Conservation (phyloP, 2,888 invertebrate genomes). For the Monoplex corrugatus region DNA sequence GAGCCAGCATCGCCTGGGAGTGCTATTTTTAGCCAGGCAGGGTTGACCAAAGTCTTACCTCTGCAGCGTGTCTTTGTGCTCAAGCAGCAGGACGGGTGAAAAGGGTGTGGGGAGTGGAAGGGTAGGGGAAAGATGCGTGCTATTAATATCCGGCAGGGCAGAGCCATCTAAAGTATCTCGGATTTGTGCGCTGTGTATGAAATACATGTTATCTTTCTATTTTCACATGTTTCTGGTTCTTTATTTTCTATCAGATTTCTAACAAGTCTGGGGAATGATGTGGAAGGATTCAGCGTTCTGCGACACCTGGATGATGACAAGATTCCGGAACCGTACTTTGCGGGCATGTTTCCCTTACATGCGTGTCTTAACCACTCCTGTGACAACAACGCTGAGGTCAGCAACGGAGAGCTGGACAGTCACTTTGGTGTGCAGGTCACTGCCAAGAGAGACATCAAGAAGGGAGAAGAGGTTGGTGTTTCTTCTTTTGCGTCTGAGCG, state of each 20-base stretch:
- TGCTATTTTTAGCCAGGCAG: no score
- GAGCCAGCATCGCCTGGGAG: no score
- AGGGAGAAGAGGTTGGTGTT: constrained; percentile 47
- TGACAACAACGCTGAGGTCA: constrained; percentile 74
- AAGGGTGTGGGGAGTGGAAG: no score
- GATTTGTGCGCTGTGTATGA: no score
- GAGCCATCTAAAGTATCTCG: no score
- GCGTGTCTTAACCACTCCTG: constrained; percentile 77
- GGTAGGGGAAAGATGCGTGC: no score
- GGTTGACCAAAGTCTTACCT: no score
- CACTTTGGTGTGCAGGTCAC: constrained; percentile 70
- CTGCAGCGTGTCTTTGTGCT: no score
- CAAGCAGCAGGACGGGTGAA: no score
- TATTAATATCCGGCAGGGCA: no score
- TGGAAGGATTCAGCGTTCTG: constrained; percentile 63
- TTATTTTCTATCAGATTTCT: constrained; percentile 44
- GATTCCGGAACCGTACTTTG: constrained; percentile 67
- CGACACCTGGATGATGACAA: constrained; percentile 61
- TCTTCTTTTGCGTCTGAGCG: neutral
- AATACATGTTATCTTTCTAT: no score
- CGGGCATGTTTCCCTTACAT: constrained; percentile 76
- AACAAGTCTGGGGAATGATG: constrained; percentile 54
- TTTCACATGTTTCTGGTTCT: no score
- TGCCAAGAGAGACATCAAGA: constrained; percentile 69
- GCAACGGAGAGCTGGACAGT: constrained; percentile 66